Evolutionary conservation across 2,888 invertebrate species (phyloP).

Genomic region (Prosapia bicincta): DNA sequence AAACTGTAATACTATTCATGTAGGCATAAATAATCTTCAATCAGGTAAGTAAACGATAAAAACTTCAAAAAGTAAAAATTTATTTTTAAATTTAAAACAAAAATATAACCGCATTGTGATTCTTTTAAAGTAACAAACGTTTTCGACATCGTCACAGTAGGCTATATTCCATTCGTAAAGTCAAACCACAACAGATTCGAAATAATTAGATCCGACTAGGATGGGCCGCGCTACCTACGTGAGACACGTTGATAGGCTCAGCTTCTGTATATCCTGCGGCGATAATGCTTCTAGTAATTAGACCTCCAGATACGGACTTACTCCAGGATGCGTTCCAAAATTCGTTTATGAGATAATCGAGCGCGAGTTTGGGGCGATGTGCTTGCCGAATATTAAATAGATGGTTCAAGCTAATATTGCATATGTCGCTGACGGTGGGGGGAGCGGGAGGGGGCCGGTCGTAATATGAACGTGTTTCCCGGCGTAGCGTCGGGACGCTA

Average conservation of each 20-base stretch:
- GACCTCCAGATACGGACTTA: neutral
- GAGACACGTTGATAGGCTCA: neutral
- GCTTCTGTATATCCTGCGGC: neutral
- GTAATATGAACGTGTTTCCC: neutral
- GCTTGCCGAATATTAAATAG: slow-evolving; percentile 13
- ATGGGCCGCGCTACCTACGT: neutral
- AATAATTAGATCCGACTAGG: neutral
- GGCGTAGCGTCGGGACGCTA: neutral
- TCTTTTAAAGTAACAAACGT: too few relatives aligned
- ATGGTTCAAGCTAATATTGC: neutral
- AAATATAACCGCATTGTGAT: too few relatives aligned
- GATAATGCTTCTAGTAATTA: neutral
- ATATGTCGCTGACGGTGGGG: neutral
- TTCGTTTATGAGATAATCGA: slow-evolving; percentile 24
- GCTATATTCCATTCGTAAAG: too few relatives aligned
- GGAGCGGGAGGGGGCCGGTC: neutral
- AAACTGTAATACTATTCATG: too few relatives aligned
- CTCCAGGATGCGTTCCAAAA: slow-evolving; percentile 5
- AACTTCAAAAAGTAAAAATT: too few relatives aligned
- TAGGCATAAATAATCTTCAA: too few relatives aligned
- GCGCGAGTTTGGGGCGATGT: slow-evolving; percentile 2
- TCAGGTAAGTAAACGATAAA: too few relatives aligned
- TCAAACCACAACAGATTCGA: neutral
- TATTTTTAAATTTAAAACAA: too few relatives aligned
- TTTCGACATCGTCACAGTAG: too few relatives aligned